phyloP scores from a whole-genome alignment of 2,113 vertebrate species.

The Sclerurus mexicanus region DNA sequence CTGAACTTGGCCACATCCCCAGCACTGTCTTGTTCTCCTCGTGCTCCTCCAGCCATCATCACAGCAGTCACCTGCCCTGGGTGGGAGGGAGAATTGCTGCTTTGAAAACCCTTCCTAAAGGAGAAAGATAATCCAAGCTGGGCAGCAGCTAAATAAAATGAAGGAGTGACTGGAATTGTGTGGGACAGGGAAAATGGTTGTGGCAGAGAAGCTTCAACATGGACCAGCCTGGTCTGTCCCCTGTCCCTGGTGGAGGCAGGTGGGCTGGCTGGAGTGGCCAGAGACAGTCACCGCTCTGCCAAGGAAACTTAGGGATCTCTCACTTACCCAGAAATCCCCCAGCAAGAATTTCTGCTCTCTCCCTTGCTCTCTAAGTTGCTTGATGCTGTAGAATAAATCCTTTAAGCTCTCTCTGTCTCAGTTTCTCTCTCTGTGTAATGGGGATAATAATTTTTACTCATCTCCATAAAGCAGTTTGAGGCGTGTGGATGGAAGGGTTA shows the following conservation, averaged over 20 bases:
- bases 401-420: conserved; percentile 45
- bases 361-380: background rate
- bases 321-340: background rate
- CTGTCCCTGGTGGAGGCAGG: background rate
- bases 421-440: conserved; percentile 38
- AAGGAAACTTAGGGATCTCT: background rate
- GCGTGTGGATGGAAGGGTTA: conserved; percentile 7
- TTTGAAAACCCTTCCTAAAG: background rate
- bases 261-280: background rate
- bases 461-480: conserved; percentile 53
- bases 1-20: background rate
- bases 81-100: background rate
- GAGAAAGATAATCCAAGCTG: background rate
- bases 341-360: background rate
- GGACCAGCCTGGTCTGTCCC: background rate
- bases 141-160: background rate
- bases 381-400: conserved; percentile 31
- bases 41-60: background rate
- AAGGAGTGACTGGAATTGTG: background rate
- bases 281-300: background rate
- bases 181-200: accelerated
- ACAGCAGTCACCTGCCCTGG: accelerated
- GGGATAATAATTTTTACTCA: conserved; percentile 55
- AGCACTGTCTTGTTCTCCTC: background rate
- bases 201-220: background rate